Conservation (phyloP, 2,888 invertebrate genomes). For the Apamea monoglypha region DNA sequence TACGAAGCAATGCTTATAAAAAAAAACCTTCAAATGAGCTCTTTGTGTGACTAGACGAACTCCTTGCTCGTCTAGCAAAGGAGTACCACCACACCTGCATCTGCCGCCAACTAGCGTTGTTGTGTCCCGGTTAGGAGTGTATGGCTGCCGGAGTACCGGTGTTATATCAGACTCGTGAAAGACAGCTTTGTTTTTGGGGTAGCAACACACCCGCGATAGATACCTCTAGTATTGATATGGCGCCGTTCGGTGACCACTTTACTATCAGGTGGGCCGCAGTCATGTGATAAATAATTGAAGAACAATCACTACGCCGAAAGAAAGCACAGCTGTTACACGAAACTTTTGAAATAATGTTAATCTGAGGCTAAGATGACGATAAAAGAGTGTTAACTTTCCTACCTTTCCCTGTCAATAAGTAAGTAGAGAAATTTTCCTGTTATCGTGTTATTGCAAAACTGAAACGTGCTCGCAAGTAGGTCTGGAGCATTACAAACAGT, state of each 20-base stretch:
- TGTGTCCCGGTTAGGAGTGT: background rate
- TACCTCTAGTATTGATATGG: background rate
- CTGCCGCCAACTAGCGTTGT: background rate
- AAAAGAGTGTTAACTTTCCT: background rate
- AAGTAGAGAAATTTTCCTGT: background rate
- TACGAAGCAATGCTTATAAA: background rate
- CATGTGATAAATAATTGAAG: background rate
- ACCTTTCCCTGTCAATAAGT: background rate
- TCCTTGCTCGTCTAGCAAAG: background rate
- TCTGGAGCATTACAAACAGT: constrained; percentile 29
- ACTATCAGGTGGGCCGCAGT: background rate
- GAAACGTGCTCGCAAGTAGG: constrained; percentile 11
- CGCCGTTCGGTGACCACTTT: background rate
- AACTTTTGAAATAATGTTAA: background rate
- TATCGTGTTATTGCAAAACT: constrained; percentile 35
- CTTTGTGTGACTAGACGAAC: background rate
- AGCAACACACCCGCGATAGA: background rate
- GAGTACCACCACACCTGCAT: background rate
- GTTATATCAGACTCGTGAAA: constrained; percentile 3
- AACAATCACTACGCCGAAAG: background rate
- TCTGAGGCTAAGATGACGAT: background rate
- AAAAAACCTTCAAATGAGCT: background rate
- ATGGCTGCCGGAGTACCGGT: background rate
- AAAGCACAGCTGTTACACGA: background rate
- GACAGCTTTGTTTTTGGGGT: background rate